phyloP scores from a whole-genome alignment of 2,113 vertebrate genomes.

The Mormyrus iriodes region DNA sequence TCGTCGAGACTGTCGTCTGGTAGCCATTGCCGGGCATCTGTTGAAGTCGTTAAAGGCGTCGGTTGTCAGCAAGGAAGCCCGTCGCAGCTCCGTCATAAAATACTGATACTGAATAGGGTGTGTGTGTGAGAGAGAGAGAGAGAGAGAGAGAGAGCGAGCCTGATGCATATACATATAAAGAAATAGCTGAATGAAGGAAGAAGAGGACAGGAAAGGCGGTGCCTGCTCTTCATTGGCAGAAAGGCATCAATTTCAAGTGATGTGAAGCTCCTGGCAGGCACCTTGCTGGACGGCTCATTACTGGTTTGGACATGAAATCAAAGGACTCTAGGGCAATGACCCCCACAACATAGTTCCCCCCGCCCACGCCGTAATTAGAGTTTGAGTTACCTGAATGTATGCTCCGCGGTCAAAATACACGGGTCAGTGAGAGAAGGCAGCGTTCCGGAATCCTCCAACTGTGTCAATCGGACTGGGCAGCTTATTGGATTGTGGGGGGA shows the following conservation, averaged over 20 bases:
- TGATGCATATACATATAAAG: background rate
- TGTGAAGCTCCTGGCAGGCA: constrained; percentile 22
- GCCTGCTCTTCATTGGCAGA: background rate
- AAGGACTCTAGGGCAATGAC: background rate
- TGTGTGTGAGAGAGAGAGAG: background rate
- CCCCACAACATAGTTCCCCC: background rate
- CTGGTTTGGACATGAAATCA: background rate
- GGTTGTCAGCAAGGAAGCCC: background rate
- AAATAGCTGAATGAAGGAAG: background rate
- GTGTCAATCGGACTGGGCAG: constrained; percentile 17
- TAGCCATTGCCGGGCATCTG: background rate
- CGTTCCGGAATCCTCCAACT: constrained; percentile 29
- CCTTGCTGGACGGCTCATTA: background rate
- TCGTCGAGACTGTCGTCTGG: background rate
- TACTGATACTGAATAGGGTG: background rate
- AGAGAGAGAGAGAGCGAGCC: background rate
- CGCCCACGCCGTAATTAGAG: constrained; percentile 11
- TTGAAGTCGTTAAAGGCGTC: constrained; percentile 13
- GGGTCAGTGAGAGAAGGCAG: constrained; percentile 26
- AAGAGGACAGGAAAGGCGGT: background rate
- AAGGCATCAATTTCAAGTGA: background rate
- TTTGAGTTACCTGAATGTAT: constrained; percentile 28
- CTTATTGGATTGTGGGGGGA: background rate
- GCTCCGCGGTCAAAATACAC: constrained; percentile 23
- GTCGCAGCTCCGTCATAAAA: background rate